Conservation (phyloP, 2,113 vertebrate genomes). For the Rhizomys pruinosus region DNA sequence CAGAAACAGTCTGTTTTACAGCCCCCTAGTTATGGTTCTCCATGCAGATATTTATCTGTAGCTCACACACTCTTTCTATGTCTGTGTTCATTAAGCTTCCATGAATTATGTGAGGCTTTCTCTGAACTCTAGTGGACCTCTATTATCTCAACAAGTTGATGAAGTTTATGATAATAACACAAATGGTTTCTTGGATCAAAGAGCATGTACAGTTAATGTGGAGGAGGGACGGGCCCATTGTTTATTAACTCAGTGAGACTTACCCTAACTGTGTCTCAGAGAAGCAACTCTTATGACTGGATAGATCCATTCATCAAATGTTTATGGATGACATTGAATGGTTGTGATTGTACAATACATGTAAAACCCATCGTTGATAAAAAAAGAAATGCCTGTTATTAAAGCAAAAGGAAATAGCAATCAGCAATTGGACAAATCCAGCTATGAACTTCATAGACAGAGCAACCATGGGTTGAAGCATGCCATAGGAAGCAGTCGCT, state of each 20-base stretch:
- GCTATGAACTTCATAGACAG: constrained; percentile 75
- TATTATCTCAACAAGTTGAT: constrained; percentile 73
- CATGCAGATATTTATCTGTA: background rate
- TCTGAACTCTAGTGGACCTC: constrained; percentile 42
- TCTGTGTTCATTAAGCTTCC: constrained; percentile 20
- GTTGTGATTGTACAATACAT: constrained; percentile 56
- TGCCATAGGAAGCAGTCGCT: constrained; percentile 70
- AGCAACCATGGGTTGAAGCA: constrained; percentile 62
- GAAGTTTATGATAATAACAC: constrained; percentile 65
- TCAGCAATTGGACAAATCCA: constrained; percentile 75
- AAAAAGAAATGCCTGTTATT: constrained; percentile 69
- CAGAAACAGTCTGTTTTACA: background rate
- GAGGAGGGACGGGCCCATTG: background rate
- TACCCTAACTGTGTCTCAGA: constrained; percentile 44
- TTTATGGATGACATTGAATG: constrained; percentile 70
- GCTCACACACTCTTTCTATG: background rate
- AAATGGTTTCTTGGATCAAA: constrained; percentile 65
- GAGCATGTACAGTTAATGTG: background rate
- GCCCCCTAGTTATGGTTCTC: background rate
- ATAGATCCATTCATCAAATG: constrained; percentile 64
- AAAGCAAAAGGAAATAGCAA: constrained; percentile 63
- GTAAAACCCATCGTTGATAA: constrained; percentile 61
- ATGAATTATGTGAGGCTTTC: constrained; percentile 41
- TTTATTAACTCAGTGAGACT: constrained; percentile 65
- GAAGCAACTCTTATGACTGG: constrained; percentile 51